Conservation (phyloP, 2,888 invertebrate genomes). For the Lasioglossum oenotherae region DNA sequence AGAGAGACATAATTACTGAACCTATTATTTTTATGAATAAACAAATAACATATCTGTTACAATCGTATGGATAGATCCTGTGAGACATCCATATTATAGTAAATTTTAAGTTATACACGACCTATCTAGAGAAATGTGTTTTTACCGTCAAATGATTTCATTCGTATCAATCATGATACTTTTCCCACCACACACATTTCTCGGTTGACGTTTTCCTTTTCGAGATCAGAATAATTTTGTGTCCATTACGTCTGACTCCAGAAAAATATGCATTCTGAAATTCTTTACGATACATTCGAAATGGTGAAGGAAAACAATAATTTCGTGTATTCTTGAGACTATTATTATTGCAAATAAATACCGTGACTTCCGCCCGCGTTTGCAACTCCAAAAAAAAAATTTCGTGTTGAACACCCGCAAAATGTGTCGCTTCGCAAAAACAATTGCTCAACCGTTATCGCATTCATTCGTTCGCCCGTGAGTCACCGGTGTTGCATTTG, state of each 20-base stretch:
- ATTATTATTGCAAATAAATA: slow-evolving; percentile 70
- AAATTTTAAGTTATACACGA: slow-evolving; percentile 58
- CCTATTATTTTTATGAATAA: slow-evolving; percentile 48
- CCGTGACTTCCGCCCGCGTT: slow-evolving; percentile 64
- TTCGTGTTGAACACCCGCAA: slow-evolving; percentile 15
- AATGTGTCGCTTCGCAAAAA: background rate
- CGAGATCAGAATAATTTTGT: slow-evolving; percentile 2
- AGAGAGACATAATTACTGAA: slow-evolving; percentile 23
- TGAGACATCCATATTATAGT: slow-evolving; percentile 39
- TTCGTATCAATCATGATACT: slow-evolving; percentile 39
- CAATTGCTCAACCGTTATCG: slow-evolving; percentile 46
- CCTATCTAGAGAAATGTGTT: slow-evolving; percentile 55
- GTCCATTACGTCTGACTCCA: background rate
- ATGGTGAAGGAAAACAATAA: slow-evolving; percentile 67
- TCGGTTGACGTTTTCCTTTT: slow-evolving; percentile 61
- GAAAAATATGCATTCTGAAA: slow-evolving; percentile 20
- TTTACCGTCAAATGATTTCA: slow-evolving; percentile 14
- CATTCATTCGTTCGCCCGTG: slow-evolving; percentile 21
- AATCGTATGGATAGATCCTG: slow-evolving; percentile 41
- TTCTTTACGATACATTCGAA: slow-evolving; percentile 24
- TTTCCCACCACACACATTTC: slow-evolving; percentile 54
- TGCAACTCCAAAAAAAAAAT: background rate
- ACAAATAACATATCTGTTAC: slow-evolving; percentile 33
- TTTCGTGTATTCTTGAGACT: slow-evolving; percentile 57
- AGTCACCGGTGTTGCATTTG: slow-evolving; percentile 73